Evolutionary conservation across 2,797 vertebrate species (phyloP).

Genomic region (Capromys pilorides): DNA sequence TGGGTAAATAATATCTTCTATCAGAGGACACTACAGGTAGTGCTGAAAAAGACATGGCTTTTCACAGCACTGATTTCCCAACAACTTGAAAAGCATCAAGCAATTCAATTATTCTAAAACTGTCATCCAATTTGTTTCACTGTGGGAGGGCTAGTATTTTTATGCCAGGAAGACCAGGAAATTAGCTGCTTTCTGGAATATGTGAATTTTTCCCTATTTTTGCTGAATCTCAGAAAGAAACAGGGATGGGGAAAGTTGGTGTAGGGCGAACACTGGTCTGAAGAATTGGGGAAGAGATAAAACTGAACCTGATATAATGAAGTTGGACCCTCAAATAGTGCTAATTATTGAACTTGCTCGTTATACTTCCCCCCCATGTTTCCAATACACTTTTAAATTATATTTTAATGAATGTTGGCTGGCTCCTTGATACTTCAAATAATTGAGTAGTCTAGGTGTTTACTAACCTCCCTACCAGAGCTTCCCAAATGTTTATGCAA

Average conservation of each 20-base stretch:
- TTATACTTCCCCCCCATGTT: neutral
- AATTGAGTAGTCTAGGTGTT: conserved; percentile 38
- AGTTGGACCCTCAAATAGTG: conserved; percentile 13
- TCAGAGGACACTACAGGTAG: conserved; percentile 73
- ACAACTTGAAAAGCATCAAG: conserved; percentile 75
- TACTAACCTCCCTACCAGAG: conserved; percentile 21
- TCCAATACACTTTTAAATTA: conserved; percentile 1
- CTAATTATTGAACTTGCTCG: conserved; percentile 3
- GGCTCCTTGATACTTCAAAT: conserved; percentile 8
- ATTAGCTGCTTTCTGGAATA: conserved; percentile 78
- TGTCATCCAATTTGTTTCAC: conserved; percentile 84
- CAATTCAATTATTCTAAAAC: conserved; percentile 83
- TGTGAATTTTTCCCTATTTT: conserved; percentile 62
- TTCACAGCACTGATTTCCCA: conserved; percentile 74
- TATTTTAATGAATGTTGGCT: neutral
- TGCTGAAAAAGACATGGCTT: conserved; percentile 53
- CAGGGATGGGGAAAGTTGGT: conserved; percentile 43
- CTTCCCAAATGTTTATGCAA: conserved; percentile 42
- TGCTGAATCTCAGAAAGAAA: conserved; percentile 69
- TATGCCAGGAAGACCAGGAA: conserved; percentile 76
- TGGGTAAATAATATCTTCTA: neutral
- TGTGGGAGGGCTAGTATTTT: conserved; percentile 73
- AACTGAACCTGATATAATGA: conserved; percentile 60
- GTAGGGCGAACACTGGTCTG: neutral
- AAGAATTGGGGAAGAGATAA: neutral